These are phyloP conservation scores for Leptinotarsa peninsularis DNA, from an alignment of 2,888 invertebrate species.

Conservation along the genomic window DNA sequence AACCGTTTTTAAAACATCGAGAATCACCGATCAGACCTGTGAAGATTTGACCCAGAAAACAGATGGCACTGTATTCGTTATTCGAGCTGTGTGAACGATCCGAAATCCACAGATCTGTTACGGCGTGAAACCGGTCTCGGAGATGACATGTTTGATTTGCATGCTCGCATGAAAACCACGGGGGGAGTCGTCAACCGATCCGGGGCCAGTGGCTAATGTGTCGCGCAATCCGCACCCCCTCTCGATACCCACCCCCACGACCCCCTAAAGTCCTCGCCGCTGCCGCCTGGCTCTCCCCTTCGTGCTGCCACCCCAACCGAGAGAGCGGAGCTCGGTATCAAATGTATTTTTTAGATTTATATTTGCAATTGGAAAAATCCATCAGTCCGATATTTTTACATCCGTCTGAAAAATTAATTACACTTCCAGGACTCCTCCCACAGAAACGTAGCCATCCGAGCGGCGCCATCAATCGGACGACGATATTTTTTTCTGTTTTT, in stretches of 20 bases:
- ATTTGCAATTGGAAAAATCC: constrained; percentile 63
- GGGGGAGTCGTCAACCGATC: constrained; percentile 52
- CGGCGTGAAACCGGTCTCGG: constrained; percentile 52
- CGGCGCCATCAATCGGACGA: constrained; percentile 18
- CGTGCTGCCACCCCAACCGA: constrained; percentile 46
- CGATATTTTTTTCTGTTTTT: constrained; percentile 8
- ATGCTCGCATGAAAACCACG: constrained; percentile 57
- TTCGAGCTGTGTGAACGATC: constrained; percentile 32
- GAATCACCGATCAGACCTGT: not conserved
- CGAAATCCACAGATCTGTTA: constrained; percentile 43
- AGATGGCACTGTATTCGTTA: not conserved
- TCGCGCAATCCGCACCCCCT: constrained; percentile 57
- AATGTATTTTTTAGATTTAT: constrained; percentile 64
- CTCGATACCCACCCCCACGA: constrained; percentile 34
- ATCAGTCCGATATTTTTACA: constrained; percentile 64
- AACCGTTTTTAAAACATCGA: not conserved
- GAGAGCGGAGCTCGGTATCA: constrained; percentile 50
- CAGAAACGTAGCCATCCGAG: constrained; percentile 11
- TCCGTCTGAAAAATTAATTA: constrained; percentile 66
- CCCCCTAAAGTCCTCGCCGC: constrained; percentile 41
- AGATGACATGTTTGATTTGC: constrained; percentile 64
- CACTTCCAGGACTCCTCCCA: constrained; percentile 58
- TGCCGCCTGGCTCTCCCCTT: constrained; percentile 32
- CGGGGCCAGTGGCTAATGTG: constrained; percentile 61
- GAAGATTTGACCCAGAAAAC: not conserved